Conservation (phyloP, 2,888 invertebrate species). For the Amiota mariae region DNA sequence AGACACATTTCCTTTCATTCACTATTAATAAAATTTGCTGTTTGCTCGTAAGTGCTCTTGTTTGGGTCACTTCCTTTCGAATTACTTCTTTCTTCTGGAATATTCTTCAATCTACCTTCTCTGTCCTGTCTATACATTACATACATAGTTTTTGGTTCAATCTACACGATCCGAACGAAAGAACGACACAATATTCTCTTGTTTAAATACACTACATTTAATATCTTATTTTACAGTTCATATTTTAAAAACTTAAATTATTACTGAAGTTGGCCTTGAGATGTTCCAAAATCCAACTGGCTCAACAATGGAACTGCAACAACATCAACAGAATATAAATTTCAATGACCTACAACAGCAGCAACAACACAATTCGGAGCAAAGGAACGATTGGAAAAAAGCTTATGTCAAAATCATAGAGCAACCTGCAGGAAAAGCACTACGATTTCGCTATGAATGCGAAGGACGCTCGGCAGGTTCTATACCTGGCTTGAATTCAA, state of each 20-base stretch:
- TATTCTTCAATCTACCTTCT: too few species aligned
- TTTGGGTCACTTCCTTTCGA: too few species aligned
- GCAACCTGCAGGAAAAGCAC: slow-evolving; percentile 92
- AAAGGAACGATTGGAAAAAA: slow-evolving; percentile 68
- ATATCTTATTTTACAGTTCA: slow-evolving; percentile 78
- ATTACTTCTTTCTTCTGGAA: too few species aligned
- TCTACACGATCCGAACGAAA: too few species aligned
- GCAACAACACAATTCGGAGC: slow-evolving; percentile 35
- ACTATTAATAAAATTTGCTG: too few species aligned
- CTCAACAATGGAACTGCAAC: slow-evolving; percentile 51
- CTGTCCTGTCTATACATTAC: too few species aligned
- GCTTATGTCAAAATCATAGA: slow-evolving; percentile 87
- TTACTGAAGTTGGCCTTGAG: slow-evolving; percentile 70
- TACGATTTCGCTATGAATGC: slow-evolving; percentile 94
- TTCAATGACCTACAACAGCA: slow-evolving; percentile 62
- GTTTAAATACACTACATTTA: too few species aligned
- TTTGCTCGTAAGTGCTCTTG: too few species aligned
- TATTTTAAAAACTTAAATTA: slow-evolving; percentile 68
- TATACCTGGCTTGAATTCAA: slow-evolving; percentile 91
- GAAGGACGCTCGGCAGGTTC: slow-evolving; percentile 97
- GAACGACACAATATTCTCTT: too few species aligned
- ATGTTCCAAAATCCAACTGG: slow-evolving; percentile 68
- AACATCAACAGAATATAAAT: slow-evolving; percentile 53
- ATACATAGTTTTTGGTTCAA: too few species aligned
- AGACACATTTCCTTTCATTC: too few species aligned